Conservation (phyloP, 1,140 invertebrate species). For the Eupristina koningsbergeri region DNA sequence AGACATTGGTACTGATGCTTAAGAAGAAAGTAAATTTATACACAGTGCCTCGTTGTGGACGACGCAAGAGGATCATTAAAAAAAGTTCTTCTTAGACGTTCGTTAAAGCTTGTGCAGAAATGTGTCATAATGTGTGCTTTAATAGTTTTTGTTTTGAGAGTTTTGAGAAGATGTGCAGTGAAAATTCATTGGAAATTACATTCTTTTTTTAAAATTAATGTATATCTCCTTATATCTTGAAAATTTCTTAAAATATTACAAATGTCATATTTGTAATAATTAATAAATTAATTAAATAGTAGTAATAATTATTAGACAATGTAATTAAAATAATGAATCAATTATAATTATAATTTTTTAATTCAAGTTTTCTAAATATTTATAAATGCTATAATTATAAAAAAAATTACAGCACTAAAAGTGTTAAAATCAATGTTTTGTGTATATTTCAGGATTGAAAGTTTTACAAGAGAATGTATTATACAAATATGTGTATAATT, state of each 20-base stretch:
- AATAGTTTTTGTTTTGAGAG: background rate
- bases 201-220: constrained; percentile 1
- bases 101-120: constrained; percentile 30
- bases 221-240: background rate
- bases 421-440: background rate
- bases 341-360: background rate
- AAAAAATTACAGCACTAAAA: background rate
- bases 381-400: background rate
- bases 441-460: background rate
- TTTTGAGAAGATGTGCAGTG: constrained; percentile 2
- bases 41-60: constrained; percentile 34
- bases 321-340: background rate
- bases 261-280: background rate
- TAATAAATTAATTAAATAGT: background rate
- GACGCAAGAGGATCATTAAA: background rate
- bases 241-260: background rate
- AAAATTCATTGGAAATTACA: background rate
- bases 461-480: background rate
- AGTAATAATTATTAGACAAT: constrained; percentile 6
- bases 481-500: background rate
- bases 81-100: constrained; percentile 2
- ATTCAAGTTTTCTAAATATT: background rate
- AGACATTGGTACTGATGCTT: constrained; percentile 71
- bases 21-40: constrained; percentile 12
- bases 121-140: constrained; percentile 25